Evolutionary conservation across 2,113 vertebrate species (phyloP).

Genomic region (Castor canadensis): DNA sequence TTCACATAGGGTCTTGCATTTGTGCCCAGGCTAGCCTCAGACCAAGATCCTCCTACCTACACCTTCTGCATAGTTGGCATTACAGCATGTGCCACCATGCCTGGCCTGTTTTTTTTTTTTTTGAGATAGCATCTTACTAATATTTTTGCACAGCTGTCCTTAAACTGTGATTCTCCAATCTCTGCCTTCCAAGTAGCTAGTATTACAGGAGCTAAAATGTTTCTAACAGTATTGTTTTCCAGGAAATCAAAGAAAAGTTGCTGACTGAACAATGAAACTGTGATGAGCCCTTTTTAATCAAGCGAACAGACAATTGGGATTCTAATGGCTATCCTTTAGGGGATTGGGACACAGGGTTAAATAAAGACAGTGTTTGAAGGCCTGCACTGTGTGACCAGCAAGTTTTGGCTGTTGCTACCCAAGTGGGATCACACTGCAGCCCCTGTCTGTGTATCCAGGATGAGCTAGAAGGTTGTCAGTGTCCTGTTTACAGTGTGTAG

Average conservation of each 20-base stretch:
- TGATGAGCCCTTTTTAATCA: neutral
- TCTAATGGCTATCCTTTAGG: neutral
- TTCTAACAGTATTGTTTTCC: neutral
- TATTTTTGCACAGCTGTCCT: too few species aligned
- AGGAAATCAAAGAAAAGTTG: conserved; percentile 38
- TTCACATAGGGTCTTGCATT: too few species aligned
- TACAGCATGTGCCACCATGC: too few species aligned
- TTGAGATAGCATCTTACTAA: too few species aligned
- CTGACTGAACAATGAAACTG: neutral
- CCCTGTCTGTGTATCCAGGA: neutral
- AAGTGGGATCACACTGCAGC: neutral
- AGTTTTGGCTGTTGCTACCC: neutral
- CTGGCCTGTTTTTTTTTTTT: too few species aligned
- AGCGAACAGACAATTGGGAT: neutral
- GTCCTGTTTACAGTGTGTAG: neutral
- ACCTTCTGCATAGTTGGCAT: too few species aligned
- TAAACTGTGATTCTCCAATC: too few species aligned
- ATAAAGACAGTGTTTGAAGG: neutral
- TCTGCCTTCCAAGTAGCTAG: too few species aligned
- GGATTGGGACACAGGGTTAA: neutral
- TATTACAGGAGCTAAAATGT: neutral
- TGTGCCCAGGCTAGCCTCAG: too few species aligned
- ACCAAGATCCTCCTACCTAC: too few species aligned
- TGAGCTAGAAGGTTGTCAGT: neutral
- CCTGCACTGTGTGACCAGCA: neutral